Conservation (phyloP, 1,140 invertebrate genomes). For the Battus philenor region DNA sequence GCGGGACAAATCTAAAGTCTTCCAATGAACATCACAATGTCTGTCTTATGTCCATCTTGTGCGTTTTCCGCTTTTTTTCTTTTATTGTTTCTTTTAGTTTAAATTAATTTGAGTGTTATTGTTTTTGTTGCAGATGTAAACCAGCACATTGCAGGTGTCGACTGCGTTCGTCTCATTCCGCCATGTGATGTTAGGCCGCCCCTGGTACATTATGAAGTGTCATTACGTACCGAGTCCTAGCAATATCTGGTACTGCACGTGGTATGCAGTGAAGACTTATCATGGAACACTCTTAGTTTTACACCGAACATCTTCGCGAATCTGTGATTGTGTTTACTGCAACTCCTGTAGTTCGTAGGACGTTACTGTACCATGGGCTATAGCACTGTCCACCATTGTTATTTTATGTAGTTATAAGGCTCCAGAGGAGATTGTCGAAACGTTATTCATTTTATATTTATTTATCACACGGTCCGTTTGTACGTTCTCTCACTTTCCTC, state of each 20-base stretch:
- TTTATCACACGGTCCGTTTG: constrained; percentile 34
- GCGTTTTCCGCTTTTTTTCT: no score
- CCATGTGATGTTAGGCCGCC: constrained; percentile 25
- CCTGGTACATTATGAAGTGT: constrained; percentile 34
- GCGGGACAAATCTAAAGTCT: no score
- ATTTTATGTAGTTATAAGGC: constrained; percentile 34
- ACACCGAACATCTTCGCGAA: constrained; percentile 16
- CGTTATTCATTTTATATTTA: constrained; percentile 43
- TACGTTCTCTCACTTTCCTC: constrained; percentile 56
- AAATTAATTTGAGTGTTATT: constrained; percentile 17
- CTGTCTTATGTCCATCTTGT: no score
- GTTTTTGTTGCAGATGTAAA: constrained; percentile 56
- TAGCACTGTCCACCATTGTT: constrained; percentile 10
- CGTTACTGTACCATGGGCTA: constrained; percentile 35
- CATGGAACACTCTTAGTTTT: constrained; percentile 25
- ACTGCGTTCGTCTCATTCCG: constrained; percentile 27
- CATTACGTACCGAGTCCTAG: constrained; percentile 20
- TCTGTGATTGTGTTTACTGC: constrained; percentile 46
- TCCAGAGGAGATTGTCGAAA: constrained; percentile 49
- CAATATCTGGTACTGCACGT: constrained; percentile 31
- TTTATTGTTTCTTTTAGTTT: constrained; percentile 12
- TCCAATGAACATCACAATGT: no score
- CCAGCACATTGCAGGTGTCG: constrained; percentile 30
- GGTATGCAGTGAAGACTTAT: constrained; percentile 47
- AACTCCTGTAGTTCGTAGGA: constrained; percentile 41